phyloP scores from a whole-genome alignment of 2,113 vertebrate genomes.

The Poeciliopsis prolifica region DNA sequence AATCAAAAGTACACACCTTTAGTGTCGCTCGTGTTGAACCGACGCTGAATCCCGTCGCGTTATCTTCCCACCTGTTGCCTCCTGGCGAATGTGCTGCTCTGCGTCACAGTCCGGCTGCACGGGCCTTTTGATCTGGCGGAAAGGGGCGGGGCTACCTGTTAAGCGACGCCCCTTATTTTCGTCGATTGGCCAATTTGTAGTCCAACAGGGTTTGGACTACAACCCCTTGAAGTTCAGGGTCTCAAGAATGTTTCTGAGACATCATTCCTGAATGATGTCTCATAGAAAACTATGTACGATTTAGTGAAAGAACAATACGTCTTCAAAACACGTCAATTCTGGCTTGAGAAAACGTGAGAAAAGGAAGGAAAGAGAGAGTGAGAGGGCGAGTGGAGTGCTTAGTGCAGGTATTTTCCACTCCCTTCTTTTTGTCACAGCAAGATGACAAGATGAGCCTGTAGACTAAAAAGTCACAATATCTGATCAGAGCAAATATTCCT shows the following conservation, averaged over 20 bases:
- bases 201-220: not conserved
- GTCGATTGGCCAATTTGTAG: conserved; percentile 42
- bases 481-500: not conserved
- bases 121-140: not conserved
- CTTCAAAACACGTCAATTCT: not conserved
- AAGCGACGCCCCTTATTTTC: not conserved
- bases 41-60: not conserved
- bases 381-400: not conserved
- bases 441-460: not conserved
- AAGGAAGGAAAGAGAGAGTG: too few relatives aligned
- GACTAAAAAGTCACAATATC: not conserved
- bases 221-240: too few relatives aligned
- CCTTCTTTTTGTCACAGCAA: not conserved
- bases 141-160: conserved; percentile 5
- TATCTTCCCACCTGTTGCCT: not conserved
- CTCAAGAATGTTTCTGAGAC: too few relatives aligned
- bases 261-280: not conserved
- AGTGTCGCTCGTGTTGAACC: not conserved
- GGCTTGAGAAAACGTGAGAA: conserved; percentile 7
- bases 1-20: conserved; percentile 16
- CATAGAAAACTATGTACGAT: conserved; percentile 17
- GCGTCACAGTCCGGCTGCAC: not conserved
- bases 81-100: conserved; percentile 17
- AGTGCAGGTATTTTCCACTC: conserved; percentile 6
- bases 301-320: not conserved